phyloP scores from a whole-genome alignment of 2,113 vertebrate genomes.

The Phyllostomus discolor region DNA sequence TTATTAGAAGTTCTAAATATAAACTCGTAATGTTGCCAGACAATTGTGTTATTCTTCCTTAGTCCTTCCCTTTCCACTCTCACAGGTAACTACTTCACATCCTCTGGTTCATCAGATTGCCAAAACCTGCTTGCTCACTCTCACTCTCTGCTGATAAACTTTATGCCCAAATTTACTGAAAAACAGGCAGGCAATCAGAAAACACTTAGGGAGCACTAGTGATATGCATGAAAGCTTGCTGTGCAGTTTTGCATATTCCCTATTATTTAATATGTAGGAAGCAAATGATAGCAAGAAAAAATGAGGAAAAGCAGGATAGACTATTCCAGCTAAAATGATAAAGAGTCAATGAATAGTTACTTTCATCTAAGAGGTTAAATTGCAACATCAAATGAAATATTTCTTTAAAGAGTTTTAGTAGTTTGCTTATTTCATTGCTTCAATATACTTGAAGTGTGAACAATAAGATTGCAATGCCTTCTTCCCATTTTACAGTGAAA shows the following conservation, averaged over 20 bases:
- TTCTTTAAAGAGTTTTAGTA: too few species aligned
- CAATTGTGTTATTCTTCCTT: background rate
- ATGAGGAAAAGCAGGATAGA: background rate
- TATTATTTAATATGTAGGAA: background rate
- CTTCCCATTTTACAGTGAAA: background rate
- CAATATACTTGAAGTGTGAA: background rate
- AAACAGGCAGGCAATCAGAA: background rate
- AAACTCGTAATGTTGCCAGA: background rate
- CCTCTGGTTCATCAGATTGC: background rate
- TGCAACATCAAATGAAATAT: background rate
- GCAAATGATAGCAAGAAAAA: background rate
- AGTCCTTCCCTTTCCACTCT: background rate
- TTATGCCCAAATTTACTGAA: background rate
- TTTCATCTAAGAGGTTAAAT: background rate
- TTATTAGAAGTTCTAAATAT: too few species aligned
- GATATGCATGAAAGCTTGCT: background rate
- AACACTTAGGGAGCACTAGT: background rate
- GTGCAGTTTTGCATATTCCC: background rate
- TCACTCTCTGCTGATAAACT: background rate
- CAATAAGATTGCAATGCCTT: background rate
- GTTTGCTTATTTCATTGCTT: background rate
- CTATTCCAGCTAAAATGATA: background rate
- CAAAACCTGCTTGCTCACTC: background rate
- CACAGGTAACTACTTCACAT: background rate
- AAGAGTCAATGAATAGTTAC: background rate